Percentiles rank a stretch among this genome's conserved stretches.
Evolutionary conservation across 2,113 vertebrate species (phyloP).

Genomic region (Pipra filicauda): DNA sequence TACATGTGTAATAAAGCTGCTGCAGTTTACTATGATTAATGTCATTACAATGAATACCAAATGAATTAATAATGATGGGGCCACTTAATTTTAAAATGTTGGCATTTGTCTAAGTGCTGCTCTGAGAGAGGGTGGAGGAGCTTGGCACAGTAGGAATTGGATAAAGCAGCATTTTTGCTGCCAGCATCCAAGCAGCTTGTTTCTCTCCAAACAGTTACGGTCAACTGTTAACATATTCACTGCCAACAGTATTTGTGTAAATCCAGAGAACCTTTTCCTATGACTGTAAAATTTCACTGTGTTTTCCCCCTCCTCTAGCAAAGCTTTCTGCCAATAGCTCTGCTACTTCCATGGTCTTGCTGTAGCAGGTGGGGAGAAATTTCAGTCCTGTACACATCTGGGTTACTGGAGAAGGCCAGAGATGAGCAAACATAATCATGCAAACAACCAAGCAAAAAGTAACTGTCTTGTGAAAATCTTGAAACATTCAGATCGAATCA

Average conservation of each 20-base stretch:
- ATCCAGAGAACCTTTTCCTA: not conserved
- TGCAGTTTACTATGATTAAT: slow-evolving; percentile 49
- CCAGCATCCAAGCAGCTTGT: slow-evolving; percentile 30
- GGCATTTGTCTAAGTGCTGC: slow-evolving; percentile 46
- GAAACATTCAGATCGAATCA: not conserved
- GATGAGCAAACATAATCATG: not conserved
- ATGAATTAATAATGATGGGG: slow-evolving; percentile 61
- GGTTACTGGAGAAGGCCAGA: not conserved
- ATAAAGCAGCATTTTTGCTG: not conserved
- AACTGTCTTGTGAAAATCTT: not conserved
- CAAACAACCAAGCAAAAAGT: not conserved
- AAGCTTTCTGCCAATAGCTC: not conserved
- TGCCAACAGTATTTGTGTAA: not conserved
- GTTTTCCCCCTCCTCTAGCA: not conserved
- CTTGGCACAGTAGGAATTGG: not conserved
- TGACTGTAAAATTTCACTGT: not conserved
- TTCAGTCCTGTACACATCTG: not conserved
- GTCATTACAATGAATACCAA: slow-evolving; percentile 50
- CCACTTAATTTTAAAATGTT: slow-evolving; percentile 59
- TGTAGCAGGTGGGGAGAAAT: not conserved
- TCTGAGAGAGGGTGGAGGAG: slow-evolving; percentile 30
- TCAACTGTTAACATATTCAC: slow-evolving; percentile 34
- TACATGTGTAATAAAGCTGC: slow-evolving; percentile 52
- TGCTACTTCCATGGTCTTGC: not conserved
- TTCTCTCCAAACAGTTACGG: slow-evolving; percentile 9